phyloP scores from a whole-genome alignment of 37 sponge, comb jelly and placozoan genomes.

The Chondrilla cf. caribensis region DNA sequence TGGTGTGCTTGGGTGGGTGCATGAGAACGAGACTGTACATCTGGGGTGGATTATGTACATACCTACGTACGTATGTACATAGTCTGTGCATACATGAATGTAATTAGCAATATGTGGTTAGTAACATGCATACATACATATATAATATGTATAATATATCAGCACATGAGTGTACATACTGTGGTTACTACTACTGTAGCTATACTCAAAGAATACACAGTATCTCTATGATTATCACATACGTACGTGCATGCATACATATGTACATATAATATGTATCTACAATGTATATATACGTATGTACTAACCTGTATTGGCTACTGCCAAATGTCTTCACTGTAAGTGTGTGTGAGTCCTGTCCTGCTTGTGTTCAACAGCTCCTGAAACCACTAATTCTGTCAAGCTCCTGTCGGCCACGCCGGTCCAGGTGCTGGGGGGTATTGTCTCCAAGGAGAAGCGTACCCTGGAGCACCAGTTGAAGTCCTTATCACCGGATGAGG shows the following conservation, averaged over 20 bases:
- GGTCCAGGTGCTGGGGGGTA: conserved; percentile 26
- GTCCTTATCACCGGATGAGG: conserved; percentile 38
- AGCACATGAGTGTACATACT: no score
- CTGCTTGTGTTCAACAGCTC: background rate
- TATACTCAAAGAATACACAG: no score
- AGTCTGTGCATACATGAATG: background rate
- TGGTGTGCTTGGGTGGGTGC: background rate
- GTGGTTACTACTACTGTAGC: no score
- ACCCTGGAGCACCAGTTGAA: conserved; percentile 35
- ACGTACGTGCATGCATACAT: no score
- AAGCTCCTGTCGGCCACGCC: conserved; percentile 62
- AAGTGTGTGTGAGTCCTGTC: no score
- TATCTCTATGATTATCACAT: no score
- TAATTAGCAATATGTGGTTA: background rate
- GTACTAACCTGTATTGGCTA: no score
- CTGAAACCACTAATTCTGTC: conserved; percentile 15
- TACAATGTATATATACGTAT: no score
- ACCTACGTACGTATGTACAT: conserved; percentile 10
- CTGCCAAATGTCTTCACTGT: no score
- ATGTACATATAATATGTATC: no score
- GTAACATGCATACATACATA: no score
- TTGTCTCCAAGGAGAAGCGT: conserved; percentile 45
- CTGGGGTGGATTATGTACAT: background rate
- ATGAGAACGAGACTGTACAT: background rate
- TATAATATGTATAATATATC: no score